A percentile compares a stretch with the other conserved stretches of the same genome.
Conservation (phyloP, 2,113 vertebrate genomes). For the Echinops telfairi region DNA sequence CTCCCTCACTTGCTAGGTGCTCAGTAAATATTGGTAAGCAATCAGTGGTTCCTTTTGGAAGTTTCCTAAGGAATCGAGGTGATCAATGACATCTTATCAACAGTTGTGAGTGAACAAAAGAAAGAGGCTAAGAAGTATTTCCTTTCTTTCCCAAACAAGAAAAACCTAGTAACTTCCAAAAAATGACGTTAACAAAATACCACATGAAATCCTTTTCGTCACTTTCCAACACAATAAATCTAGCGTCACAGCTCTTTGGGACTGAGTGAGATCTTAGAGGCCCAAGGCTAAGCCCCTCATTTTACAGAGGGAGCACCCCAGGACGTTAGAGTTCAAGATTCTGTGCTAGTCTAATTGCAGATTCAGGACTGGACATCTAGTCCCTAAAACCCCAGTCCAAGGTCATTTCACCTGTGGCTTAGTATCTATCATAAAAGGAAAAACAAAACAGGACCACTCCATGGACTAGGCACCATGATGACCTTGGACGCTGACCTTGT, state of each 20-base stretch:
- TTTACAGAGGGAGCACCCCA: background rate
- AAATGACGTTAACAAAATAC: background rate
- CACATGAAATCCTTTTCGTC: background rate
- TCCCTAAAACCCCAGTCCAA: background rate
- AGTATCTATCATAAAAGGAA: conserved; percentile 1
- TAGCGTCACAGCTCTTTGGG: background rate
- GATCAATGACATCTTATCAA: background rate
- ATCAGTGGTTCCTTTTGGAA: background rate
- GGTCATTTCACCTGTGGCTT: background rate
- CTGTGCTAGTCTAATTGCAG: background rate
- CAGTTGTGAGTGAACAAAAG: background rate
- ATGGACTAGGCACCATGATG: too few relatives aligned
- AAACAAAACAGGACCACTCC: too few relatives aligned
- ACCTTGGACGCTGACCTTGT: too few relatives aligned
- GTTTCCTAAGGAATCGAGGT: background rate
- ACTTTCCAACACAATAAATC: background rate
- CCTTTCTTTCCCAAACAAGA: conserved; percentile 2
- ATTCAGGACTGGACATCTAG: background rate
- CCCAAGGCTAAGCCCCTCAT: background rate
- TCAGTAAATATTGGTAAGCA: background rate
- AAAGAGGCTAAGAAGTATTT: conserved; percentile 27
- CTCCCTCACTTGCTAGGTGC: background rate
- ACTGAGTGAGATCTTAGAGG: background rate
- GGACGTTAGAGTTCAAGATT: background rate
- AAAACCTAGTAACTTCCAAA: conserved; percentile 33